Conservation (phyloP, 1,140 invertebrate genomes). For the Bombus consobrinus region DNA sequence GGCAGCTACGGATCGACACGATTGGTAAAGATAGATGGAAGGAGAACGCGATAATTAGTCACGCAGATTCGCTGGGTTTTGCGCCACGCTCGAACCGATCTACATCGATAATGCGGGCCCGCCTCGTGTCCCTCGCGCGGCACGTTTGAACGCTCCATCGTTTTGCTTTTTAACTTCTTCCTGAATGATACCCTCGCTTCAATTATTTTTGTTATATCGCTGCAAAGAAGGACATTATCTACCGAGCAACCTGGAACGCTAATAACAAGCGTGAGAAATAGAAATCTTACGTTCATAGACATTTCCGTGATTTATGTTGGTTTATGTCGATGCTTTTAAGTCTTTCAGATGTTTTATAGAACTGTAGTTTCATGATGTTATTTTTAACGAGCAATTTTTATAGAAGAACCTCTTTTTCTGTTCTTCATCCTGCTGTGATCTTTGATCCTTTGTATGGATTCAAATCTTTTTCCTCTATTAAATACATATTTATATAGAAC, state of each 20-base stretch:
- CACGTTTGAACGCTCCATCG: neutral
- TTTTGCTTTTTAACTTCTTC: neutral
- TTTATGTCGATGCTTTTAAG: too few relatives aligned
- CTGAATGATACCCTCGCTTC: neutral
- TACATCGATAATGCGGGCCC: slow-evolving; percentile 40
- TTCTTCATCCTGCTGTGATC: too few relatives aligned
- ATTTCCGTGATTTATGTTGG: neutral
- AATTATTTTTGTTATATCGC: neutral
- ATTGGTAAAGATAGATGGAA: slow-evolving; percentile 38
- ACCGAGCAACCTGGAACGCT: neutral
- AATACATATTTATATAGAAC: too few relatives aligned
- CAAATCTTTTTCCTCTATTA: too few relatives aligned
- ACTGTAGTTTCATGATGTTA: too few relatives aligned
- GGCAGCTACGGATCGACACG: slow-evolving; percentile 12
- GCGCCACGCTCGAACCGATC: neutral
- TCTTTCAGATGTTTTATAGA: too few relatives aligned
- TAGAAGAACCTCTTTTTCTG: too few relatives aligned
- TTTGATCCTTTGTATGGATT: too few relatives aligned
- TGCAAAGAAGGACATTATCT: neutral
- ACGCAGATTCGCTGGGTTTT: slow-evolving; percentile 36
- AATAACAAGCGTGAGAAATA: slow-evolving; percentile 9
- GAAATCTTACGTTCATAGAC: neutral
- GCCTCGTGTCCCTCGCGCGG: neutral
- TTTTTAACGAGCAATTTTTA: too few relatives aligned
- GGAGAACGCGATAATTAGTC: slow-evolving; percentile 60